These are phyloP conservation scores for Oscheius sp. DNA, from an alignment of 2,888 invertebrate genomes.

Conservation along the genomic window DNA sequence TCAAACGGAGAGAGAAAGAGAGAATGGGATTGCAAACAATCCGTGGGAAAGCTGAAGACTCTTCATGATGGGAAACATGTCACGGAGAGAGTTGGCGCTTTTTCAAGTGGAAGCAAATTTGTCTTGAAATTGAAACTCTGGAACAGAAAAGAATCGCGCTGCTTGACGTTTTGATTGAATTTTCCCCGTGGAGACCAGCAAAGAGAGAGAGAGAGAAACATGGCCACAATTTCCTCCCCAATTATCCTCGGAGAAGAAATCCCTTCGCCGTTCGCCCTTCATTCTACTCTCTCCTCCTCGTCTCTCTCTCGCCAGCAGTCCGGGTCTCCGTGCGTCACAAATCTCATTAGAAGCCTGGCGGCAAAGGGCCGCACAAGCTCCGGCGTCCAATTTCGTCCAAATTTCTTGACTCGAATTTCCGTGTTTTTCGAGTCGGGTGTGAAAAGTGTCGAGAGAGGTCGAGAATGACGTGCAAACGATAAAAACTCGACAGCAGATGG, in stretches of 20 bases:
- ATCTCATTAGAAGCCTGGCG: slow-evolving; percentile 28
- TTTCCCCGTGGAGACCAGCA: no score
- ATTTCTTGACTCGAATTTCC: slow-evolving; percentile 8
- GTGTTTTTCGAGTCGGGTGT: not conserved
- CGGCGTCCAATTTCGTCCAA: slow-evolving; percentile 11
- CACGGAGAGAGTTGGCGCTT: not conserved
- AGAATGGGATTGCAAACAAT: not conserved
- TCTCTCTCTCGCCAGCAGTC: not conserved
- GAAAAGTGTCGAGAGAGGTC: not conserved
- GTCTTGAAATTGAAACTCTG: no score
- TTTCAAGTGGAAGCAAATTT: not conserved
- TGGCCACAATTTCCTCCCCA: no score
- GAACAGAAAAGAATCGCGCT: no score
- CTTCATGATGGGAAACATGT: not conserved
- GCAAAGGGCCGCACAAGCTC: not conserved
- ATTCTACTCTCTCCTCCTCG: no score
- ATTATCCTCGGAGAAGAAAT: no score
- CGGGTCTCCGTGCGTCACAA: slow-evolving; percentile 21
- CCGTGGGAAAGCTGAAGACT: not conserved
- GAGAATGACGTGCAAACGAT: not conserved
- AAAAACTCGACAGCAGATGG: no score
- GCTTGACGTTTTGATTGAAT: no score
- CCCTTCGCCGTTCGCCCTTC: no score
- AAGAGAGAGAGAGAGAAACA: no score
- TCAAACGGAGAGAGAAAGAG: not conserved